Conservation (phyloP, 2,888 invertebrate genomes). For the Acrobeloides nanus region DNA sequence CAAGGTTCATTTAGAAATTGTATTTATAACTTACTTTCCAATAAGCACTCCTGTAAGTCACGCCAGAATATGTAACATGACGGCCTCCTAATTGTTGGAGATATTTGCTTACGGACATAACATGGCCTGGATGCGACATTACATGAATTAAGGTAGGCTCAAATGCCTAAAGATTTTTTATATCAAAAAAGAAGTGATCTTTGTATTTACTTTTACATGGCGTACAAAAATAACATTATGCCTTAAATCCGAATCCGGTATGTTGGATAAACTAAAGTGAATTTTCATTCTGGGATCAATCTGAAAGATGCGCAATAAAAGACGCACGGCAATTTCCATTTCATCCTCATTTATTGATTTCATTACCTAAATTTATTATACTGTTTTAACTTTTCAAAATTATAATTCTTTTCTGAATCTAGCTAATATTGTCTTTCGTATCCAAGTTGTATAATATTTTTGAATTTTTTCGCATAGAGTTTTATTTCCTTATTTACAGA, state of each 20-base stretch:
- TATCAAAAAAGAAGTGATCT: neutral
- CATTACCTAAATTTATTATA: slow-evolving; percentile 18
- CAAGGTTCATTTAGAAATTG: neutral
- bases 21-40: slow-evolving; percentile 26
- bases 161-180: slow-evolving; percentile 25
- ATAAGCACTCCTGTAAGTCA: slow-evolving; percentile 31
- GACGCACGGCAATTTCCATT: slow-evolving; percentile 27
- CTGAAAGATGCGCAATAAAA: slow-evolving; percentile 31
- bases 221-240: slow-evolving; percentile 22
- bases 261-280: slow-evolving; percentile 18
- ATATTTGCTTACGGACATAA: slow-evolving; percentile 31
- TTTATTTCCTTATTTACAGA: no score
- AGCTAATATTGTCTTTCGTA: no score
- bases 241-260: slow-evolving; percentile 20
- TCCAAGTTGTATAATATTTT: no score
- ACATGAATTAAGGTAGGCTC: slow-evolving; percentile 32
- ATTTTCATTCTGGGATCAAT: slow-evolving; percentile 26
- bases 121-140: slow-evolving; percentile 29
- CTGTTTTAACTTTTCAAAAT: no score
- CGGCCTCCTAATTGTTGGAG: slow-evolving; percentile 31
- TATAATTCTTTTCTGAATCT: no score
- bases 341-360: slow-evolving; percentile 30
- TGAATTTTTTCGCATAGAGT: no score
- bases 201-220: slow-evolving; percentile 26
- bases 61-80: slow-evolving; percentile 34